Base-by-base conservation (phyloP, 2,797 vertebrate genomes). In the Acomys russatus region DNA sequence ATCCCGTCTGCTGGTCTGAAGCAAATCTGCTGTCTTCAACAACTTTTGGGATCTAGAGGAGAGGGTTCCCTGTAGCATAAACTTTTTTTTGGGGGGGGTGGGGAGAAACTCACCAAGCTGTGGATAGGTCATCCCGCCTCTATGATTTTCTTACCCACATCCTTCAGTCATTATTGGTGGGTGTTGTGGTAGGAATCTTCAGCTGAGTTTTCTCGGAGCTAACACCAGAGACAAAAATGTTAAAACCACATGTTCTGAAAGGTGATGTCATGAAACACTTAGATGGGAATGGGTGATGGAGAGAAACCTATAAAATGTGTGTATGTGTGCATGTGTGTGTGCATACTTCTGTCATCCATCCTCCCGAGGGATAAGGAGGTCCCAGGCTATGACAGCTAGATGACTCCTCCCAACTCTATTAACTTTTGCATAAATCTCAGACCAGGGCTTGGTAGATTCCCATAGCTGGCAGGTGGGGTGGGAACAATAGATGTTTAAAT, bases 141-240 rank as follows among this genome's bases (percentile, higher is more conserved):
- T 20, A 0, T 0, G 0, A 14, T n/a, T 35, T 70, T 76, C n/a
- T 30, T 20, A 23, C 35, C 6, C 12, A 2, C 7, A 8, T 4
- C 54, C 14, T 33, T 3, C 4, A 0, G 38, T 33, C 38, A n/a
- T 35, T 6, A 56, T 33, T n/a, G 2, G 23, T 33, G 61, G 61
- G 25, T 28, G 20, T 51, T 23, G 51, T 89, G 17, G 54, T 10
- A 64, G 59, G 14, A 25, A 9, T 88, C 73, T 95, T 88, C 59
- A 22, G 76, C 68, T 90, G 80, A 33, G 1, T 92, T 96, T 91
- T 78, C 93, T 61, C 18, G 85, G 25, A 90, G 54, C 63, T 66
- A 91, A 61, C 95, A 74, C 11, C 17, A 91, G 22, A 73, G 25
- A 70, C 33, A 33, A 79, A 93, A 51, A 77, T 18, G 35, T 33